Base-by-base conservation (phyloP, 2,888 invertebrate species). In the Agonopterix heracliana region DNA sequence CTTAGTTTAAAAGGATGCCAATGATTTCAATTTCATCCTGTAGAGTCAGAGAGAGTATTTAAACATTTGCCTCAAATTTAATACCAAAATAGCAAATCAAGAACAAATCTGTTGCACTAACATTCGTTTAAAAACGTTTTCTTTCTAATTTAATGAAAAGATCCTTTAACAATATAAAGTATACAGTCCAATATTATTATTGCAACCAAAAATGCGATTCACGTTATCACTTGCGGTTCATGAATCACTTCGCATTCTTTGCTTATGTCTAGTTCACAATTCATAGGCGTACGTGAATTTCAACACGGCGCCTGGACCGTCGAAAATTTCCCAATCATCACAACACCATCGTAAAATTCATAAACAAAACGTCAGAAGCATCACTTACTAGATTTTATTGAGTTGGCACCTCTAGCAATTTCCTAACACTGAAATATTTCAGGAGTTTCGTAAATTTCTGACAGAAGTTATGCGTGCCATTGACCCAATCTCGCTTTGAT, bases 301-400 rank as follows among this genome's bases (percentile, higher is more conserved):
- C 72, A 56, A 63, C 74, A 78, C 64, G 61, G 52, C 49, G 62
- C 59, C 64, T 64, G 59, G 55, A 58, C 47, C 60, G 60, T 57
- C 69, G 55, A 66, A 63, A 67, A 48, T 81, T 78, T 78, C 73
- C 69, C 68, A 83, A 81, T 62, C 61, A 65, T 8, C 63, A 41
- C 9, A 36, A 36, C 36, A 26, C 26, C 26, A 26, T 26, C 26
- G 26, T 26, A 38, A 38, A 38, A 38, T 67, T 73, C 71, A 72
- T 81, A 76, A 79, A 82, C 77, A 75, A 71, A 26, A 26, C 26
- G 26, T 26, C 26, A 26, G 26, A 26, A 26, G 26, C 71, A 68
- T 74, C 73, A 68, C 60, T 59, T 60, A 55, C 57, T 60, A 63
- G 60, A 68, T 72, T 74, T 73, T 79, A 75, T 73, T 71, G 61